Evolutionary conservation across 2,888 invertebrate genomes (phyloP), one percentile per base, ranked within the genome.

Genomic region (Tenodera sinensis): DNA sequence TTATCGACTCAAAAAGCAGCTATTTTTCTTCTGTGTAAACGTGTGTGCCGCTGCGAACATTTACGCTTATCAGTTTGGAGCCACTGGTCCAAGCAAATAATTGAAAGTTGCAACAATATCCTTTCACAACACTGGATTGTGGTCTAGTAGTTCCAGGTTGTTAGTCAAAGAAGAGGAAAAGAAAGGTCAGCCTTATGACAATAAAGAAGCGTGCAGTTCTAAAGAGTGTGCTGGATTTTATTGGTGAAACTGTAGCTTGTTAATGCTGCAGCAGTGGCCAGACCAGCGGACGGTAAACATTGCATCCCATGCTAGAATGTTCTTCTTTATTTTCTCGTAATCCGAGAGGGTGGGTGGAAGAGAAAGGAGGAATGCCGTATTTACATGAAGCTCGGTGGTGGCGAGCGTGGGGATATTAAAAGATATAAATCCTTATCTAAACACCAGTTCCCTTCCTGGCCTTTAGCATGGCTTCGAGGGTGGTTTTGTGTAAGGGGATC

Each of bases 391-490:
- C 85, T 85, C 42, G 83, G 88, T 85, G 85, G 83, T 28, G 84
- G 84, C 88, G 34, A 86, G 87, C 83, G 86, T 88, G 86, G 86
- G 90, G 90, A 90, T 90, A 90, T 90, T 90, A 90, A 71, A 90
- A 90, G 89, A 88, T 90, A 90, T 90, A 90, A 90, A 90, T 90
- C 90, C 90, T 90, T 90, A 90, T 90, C 90, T 90, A 90, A 90
- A 90, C 89, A 89, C 89, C 83, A 83, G 83, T 83, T 47, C n/a
- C 85, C 82, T 34, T 28, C 30, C 89, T 83, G 14, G 47, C 42
- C 30, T 71, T 71, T 71, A 71, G 20, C 54, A 71, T 71, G 54
- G 54, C 54, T 71, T 71, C 20, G 54, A 71, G 54, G 54, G 54
- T 71, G 54, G 54, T 71, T 71, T 71, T 71, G 54, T 71, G 54